phyloP scores from a whole-genome alignment of 2,113 vertebrate genomes.

The Cichladusa arquata region DNA sequence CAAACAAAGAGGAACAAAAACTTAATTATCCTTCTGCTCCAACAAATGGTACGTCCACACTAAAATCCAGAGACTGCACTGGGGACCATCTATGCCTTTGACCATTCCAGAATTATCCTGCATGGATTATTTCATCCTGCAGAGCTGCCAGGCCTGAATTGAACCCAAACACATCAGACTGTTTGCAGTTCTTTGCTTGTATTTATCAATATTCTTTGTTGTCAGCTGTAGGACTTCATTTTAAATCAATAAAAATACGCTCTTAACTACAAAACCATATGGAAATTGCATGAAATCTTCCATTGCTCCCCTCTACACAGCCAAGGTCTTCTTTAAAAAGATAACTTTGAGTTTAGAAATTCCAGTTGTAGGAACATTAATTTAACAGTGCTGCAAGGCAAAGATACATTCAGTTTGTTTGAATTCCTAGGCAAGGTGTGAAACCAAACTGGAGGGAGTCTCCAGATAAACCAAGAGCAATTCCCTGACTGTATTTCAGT shows the following conservation, averaged over 20 bases:
- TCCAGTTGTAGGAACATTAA: not conserved
- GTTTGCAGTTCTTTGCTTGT: not conserved
- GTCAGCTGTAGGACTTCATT: not conserved
- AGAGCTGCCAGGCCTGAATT: not conserved
- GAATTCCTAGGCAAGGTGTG: not conserved
- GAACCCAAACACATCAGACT: not conserved
- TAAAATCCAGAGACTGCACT: not conserved
- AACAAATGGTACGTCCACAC: not conserved
- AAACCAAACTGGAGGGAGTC: not conserved
- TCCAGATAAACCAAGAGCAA: not conserved
- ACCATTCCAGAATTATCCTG: not conserved
- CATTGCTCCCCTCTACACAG: not conserved
- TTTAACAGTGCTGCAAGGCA: not conserved
- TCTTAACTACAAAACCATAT: not conserved
- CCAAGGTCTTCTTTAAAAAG: not conserved
- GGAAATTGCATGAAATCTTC: not conserved
- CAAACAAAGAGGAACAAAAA: not conserved
- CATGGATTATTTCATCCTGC: not conserved
- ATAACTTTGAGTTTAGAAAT: not conserved
- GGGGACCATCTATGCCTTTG: rapidly evolving
- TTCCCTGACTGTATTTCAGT: not conserved
- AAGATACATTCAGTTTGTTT: not conserved
- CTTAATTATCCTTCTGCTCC: not conserved
- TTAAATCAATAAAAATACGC: not conserved
- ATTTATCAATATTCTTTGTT: not conserved